Conservation (phyloP, 2,797 vertebrate genomes). For the Babyrousa celebensis region DNA sequence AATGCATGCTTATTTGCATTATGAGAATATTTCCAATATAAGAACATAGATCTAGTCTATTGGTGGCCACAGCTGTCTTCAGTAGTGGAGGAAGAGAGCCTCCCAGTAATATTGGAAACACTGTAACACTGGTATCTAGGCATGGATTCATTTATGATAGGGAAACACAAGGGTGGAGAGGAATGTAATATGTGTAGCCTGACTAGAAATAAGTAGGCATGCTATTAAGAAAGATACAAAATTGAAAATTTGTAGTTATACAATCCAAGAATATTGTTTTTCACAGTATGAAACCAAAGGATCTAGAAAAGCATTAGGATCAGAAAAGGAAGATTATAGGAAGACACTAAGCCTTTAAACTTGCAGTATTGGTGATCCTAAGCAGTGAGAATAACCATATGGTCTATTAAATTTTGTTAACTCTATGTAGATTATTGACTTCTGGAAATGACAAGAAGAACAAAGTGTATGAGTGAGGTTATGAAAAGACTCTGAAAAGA, state of each 20-base stretch:
- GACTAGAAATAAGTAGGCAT: constrained; percentile 15
- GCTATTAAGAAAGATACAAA: background rate
- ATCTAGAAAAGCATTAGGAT: background rate
- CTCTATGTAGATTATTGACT: background rate
- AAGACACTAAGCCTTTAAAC: background rate
- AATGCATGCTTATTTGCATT: background rate
- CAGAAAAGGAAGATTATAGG: background rate
- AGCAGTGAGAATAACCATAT: background rate
- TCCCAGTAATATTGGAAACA: background rate
- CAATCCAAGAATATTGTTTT: background rate
- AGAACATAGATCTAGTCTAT: background rate
- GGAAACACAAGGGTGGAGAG: background rate
- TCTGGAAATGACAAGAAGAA: background rate
- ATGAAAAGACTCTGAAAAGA: background rate
- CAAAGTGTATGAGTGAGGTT: background rate
- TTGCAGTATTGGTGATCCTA: background rate
- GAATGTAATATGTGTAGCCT: background rate
- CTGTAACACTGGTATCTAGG: background rate
- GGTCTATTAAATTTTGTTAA: background rate
- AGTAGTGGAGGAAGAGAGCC: background rate
- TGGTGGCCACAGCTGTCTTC: background rate
- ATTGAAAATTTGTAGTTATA: background rate
- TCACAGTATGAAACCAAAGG: background rate
- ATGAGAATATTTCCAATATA: background rate
- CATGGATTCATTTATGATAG: background rate